phyloP scores from a whole-genome alignment of 2,888 invertebrate genomes.

The Lissocephala sabroskyi region DNA sequence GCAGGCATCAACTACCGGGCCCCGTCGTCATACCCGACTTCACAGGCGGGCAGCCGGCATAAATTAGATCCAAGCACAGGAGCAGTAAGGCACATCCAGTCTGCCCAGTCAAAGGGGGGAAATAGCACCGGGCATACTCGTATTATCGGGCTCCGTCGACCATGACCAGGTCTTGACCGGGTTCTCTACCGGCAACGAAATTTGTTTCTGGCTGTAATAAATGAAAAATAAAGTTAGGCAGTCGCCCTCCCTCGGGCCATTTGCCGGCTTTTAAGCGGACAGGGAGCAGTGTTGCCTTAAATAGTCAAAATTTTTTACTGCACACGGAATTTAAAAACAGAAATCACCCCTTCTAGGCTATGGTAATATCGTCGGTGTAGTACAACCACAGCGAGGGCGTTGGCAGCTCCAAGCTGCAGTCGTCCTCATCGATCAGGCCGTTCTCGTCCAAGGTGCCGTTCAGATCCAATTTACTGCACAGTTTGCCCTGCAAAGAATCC shows the following conservation, averaged over 20 bases:
- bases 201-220: slow-evolving; percentile 23
- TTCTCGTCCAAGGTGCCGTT: slow-evolving; percentile 68
- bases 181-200: slow-evolving; percentile 1
- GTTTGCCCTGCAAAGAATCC: slow-evolving; percentile 47
- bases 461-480: slow-evolving; percentile 36
- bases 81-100: slow-evolving; percentile 41
- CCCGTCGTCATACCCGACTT: slow-evolving; percentile 54
- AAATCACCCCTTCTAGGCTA: slow-evolving; percentile 57
- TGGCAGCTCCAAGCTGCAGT: slow-evolving; percentile 51
- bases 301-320: slow-evolving; percentile 48
- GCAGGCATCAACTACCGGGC: slow-evolving; percentile 38
- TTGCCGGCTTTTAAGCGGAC: neutral
- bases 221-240: slow-evolving; percentile 18
- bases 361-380: slow-evolving; percentile 70
- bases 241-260: neutral
- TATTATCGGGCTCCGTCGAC: slow-evolving; percentile 48
- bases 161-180: slow-evolving; percentile 29
- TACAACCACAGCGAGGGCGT: slow-evolving; percentile 69
- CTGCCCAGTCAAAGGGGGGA: slow-evolving; percentile 40
- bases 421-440: slow-evolving; percentile 55
- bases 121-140: slow-evolving; percentile 43
- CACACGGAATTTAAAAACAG: slow-evolving; percentile 36
- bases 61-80: slow-evolving; percentile 21
- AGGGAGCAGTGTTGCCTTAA: slow-evolving; percentile 41
- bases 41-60: slow-evolving; percentile 35